These are phyloP conservation scores for Catharus minimus DNA, from an alignment of 2,113 vertebrate species.

Conservation along the genomic window DNA sequence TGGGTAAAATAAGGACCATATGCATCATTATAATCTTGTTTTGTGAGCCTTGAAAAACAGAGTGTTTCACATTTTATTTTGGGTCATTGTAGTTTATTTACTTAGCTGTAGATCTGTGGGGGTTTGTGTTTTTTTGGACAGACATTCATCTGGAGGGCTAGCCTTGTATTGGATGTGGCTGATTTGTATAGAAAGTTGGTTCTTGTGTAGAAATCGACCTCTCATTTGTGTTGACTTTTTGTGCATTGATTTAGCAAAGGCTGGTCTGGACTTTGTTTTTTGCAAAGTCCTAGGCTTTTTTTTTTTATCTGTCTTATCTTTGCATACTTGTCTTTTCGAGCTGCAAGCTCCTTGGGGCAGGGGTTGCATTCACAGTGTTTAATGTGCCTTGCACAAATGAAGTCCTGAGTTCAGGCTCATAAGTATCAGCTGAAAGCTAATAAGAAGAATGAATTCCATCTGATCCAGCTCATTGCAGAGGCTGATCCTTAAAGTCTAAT, in stretches of 20 bases:
- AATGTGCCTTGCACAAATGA: conserved; percentile 22
- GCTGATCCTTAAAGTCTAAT: conserved; percentile 19
- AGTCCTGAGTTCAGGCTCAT: conserved; percentile 13
- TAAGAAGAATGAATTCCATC: conserved; percentile 39
- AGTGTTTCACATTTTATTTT: conserved; percentile 30
- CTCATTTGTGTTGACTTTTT: conserved; percentile 18
- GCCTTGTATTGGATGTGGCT: neutral
- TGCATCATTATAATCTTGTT: neutral
- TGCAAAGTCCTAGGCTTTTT: neutral
- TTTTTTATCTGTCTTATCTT: conserved; percentile 33
- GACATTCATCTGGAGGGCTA: neutral
- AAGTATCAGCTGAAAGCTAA: conserved; percentile 43
- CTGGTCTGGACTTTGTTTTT: neutral
- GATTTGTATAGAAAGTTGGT: neutral
- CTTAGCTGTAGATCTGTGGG: neutral
- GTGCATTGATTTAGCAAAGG: neutral
- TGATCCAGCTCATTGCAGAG: conserved; percentile 36
- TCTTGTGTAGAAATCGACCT: neutral
- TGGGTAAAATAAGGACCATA: conserved; percentile 39
- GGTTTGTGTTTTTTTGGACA: neutral
- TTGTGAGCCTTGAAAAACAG: neutral
- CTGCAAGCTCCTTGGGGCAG: conserved; percentile 28
- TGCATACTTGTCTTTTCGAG: neutral
- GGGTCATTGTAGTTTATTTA: conserved; percentile 38
- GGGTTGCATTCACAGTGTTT: conserved; percentile 43